These are phyloP conservation scores for Wasmannia auropunctata DNA, from an alignment of 1,140 invertebrate genomes.

Conservation along the genomic window DNA sequence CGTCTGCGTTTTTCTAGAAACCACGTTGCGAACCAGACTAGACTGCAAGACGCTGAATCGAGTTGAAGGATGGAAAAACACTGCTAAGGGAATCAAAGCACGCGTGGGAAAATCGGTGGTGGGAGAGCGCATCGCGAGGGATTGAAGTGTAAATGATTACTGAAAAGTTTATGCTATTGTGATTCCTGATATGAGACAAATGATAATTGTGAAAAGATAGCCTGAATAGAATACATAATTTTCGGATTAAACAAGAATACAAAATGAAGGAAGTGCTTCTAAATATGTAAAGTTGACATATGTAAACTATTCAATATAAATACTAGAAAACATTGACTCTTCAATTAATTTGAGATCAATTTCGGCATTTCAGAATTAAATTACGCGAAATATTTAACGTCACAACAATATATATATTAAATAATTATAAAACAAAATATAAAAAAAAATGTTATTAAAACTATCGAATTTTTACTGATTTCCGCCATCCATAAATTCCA, in stretches of 20 bases:
- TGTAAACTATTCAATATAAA: not conserved
- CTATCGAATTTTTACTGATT: not conserved
- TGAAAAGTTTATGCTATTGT: not conserved
- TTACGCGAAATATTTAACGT: not conserved
- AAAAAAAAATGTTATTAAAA: not conserved
- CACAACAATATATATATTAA: not conserved
- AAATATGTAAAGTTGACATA: not conserved
- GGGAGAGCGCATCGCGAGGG: slow-evolving; percentile 68
- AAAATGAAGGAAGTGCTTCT: not conserved
- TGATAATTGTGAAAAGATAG: not conserved
- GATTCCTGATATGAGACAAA: not conserved
- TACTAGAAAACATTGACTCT: not conserved
- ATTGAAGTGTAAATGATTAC: slow-evolving; percentile 45
- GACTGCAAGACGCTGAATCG: slow-evolving; percentile 74
- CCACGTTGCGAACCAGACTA: slow-evolving; percentile 60
- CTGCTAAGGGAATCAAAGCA: slow-evolving; percentile 72
- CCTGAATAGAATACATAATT: not conserved
- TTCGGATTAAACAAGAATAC: not conserved
- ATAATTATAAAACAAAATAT: too few species aligned
- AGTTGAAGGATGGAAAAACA: slow-evolving; percentile 60
- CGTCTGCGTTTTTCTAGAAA: slow-evolving; percentile 59
- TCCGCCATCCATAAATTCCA: too few species aligned
- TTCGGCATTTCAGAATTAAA: not conserved
- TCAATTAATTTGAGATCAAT: not conserved
- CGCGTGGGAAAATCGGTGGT: slow-evolving; percentile 77